Percentiles rank a stretch among this genome's conserved stretches.
phyloP scores from a whole-genome alignment of 2,113 vertebrate species.

The Varanus salvator region DNA sequence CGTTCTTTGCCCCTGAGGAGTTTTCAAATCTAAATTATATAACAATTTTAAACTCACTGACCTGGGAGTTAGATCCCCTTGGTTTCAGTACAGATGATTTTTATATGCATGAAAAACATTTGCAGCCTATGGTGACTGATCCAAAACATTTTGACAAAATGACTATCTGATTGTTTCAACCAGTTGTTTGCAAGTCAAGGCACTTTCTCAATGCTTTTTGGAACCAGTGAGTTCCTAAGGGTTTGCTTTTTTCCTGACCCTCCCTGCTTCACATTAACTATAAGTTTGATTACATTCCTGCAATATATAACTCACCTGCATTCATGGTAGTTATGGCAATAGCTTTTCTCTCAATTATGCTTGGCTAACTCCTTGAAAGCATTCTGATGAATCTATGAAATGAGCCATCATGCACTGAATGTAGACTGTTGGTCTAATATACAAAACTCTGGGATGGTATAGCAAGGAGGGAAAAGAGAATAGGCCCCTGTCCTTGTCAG shows the following conservation, averaged over 20 bases:
- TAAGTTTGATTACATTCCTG: not conserved
- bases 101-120: not conserved
- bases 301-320: not conserved
- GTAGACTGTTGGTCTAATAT: not conserved
- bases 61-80: not conserved
- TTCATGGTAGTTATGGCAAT: not conserved
- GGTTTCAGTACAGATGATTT: not conserved
- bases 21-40: not conserved
- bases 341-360: not conserved
- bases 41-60: not conserved
- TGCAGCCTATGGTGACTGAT: not conserved
- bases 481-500: too few species aligned
- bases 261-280: not conserved
- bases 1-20: not conserved
- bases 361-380: conserved; percentile 9
- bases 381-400: not conserved
- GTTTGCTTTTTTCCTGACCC: not conserved
- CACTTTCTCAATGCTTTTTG: not conserved
- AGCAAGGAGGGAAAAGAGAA: not conserved
- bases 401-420: not conserved
- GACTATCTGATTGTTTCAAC: not conserved
- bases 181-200: not conserved
- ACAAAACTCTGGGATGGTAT: not conserved
- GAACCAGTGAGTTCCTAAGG: too few species aligned
- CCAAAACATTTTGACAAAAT: not conserved